phyloP scores from a whole-genome alignment of 2,888 invertebrate species.

The Geotrupes spiniger region DNA sequence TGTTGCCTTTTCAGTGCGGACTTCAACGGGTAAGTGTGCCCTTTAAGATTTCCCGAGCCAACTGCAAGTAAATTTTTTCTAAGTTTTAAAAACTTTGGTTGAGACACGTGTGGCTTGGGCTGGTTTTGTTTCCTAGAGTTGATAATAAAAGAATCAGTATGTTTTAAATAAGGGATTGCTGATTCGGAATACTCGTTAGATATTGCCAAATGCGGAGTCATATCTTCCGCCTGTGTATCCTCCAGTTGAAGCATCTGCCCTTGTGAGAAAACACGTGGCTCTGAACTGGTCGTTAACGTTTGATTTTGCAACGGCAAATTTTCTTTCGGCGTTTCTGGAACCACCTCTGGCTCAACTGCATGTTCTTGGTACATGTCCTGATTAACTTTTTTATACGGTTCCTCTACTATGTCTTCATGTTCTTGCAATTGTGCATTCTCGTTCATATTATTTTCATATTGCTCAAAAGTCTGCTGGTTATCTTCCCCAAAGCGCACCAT shows the following conservation, averaged over 20 bases:
- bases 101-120: slow-evolving; percentile 35
- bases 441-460: too few species aligned
- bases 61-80: slow-evolving; percentile 28
- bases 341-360: slow-evolving; percentile 7
- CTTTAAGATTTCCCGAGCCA: slow-evolving; percentile 13
- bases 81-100: slow-evolving; percentile 39
- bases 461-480: too few species aligned
- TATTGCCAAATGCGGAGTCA: slow-evolving; percentile 7
- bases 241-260: background rate
- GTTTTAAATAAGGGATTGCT: slow-evolving; percentile 22
- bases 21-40: slow-evolving; percentile 30
- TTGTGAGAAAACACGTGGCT: background rate
- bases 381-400: background rate
- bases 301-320: too few species aligned
- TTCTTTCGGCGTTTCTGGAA: background rate
- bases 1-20: slow-evolving; percentile 13
- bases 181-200: slow-evolving; percentile 16
- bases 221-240: background rate
- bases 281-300: too few species aligned
- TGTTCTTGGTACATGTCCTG: slow-evolving; percentile 11
- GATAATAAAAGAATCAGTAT: slow-evolving; percentile 42
- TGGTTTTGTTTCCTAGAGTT: slow-evolving; percentile 36
- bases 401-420: slow-evolving; percentile 6
- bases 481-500: too few species aligned
- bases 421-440: background rate